Evolutionary conservation across 53 echinoderm and acorn worm genomes (phyloP).

Genomic region (Echinometra lucunter): DNA sequence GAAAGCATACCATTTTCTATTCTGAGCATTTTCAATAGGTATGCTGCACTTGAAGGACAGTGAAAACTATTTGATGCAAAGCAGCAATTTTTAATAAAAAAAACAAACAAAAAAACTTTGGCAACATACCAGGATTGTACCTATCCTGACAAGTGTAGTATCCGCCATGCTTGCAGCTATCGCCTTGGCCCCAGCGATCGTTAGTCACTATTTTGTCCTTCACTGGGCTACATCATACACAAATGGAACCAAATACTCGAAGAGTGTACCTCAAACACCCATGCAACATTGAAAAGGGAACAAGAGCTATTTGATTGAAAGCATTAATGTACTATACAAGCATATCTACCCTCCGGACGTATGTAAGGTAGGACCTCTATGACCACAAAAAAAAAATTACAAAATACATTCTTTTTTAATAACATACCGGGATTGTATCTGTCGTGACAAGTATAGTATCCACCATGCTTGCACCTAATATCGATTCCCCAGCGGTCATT

Average conservation of each 20-base stretch:
- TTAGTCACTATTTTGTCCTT: conserved; percentile 87
- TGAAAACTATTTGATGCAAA: background rate
- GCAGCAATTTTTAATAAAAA: background rate
- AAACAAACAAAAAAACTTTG: background rate
- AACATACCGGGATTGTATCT: conserved; percentile 88
- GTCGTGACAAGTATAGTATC: conserved; percentile 85
- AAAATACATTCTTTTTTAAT: too few relatives aligned
- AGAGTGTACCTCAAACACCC: background rate
- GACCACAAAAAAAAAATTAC: too few relatives aligned
- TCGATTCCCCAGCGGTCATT: conserved; percentile 86
- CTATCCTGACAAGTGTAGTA: conserved; percentile 87
- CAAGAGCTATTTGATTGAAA: background rate
- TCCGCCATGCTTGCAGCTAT: conserved; percentile 83
- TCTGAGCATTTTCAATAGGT: too few relatives aligned
- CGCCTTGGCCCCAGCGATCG: conserved; percentile 83
- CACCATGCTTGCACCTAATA: conserved; percentile 79
- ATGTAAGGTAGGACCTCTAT: too few relatives aligned
- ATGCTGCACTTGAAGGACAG: background rate
- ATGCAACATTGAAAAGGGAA: too few relatives aligned
- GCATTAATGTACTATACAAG: too few relatives aligned
- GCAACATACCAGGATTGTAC: conserved; percentile 87
- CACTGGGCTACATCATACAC: conserved; percentile 72
- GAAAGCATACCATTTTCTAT: too few relatives aligned
- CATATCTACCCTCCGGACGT: too few relatives aligned
- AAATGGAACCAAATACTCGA: background rate